A percentile compares a stretch with the other conserved stretches of the same genome.
Conservation (phyloP, 1,140 invertebrate species). For the Coenobita brevimanus region DNA sequence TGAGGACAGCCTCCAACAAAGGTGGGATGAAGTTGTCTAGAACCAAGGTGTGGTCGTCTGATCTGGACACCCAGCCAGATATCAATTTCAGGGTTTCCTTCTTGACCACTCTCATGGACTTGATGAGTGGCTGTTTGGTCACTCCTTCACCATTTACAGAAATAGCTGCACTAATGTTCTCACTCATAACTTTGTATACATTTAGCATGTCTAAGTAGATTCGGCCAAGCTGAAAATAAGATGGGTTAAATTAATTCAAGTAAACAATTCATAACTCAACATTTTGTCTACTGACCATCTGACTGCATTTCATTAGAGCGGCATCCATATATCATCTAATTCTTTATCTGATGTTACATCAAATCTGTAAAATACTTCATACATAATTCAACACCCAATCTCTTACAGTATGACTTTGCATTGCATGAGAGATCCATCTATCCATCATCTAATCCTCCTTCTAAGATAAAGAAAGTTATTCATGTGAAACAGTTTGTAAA, state of each 20-base stretch:
- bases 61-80: slow-evolving; percentile 95
- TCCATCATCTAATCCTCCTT: too few species aligned
- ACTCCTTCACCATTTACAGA: slow-evolving; percentile 95
- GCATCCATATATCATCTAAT: too few species aligned
- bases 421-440: too few species aligned
- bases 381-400: too few species aligned
- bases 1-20: slow-evolving; percentile 94
- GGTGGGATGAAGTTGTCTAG: slow-evolving; percentile 98
- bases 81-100: slow-evolving; percentile 99
- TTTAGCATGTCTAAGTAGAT: slow-evolving; percentile 99
- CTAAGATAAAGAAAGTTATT: too few species aligned
- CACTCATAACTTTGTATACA: slow-evolving; percentile 99
- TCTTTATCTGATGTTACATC: too few species aligned
- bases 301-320: too few species aligned
- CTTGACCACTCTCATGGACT: slow-evolving; percentile 98
- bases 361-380: too few species aligned
- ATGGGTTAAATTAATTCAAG: slow-evolving; percentile 60
- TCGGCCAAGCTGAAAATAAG: slow-evolving; percentile 82
- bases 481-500: too few species aligned
- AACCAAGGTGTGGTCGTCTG: slow-evolving; percentile 87
- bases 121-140: slow-evolving; percentile 97
- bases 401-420: too few species aligned
- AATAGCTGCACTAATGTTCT: slow-evolving; percentile 98
- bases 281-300: too few species aligned
- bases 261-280: background rate